Base-by-base conservation (phyloP, 1,140 invertebrate genomes). In the Globodera ellingtonae region DNA sequence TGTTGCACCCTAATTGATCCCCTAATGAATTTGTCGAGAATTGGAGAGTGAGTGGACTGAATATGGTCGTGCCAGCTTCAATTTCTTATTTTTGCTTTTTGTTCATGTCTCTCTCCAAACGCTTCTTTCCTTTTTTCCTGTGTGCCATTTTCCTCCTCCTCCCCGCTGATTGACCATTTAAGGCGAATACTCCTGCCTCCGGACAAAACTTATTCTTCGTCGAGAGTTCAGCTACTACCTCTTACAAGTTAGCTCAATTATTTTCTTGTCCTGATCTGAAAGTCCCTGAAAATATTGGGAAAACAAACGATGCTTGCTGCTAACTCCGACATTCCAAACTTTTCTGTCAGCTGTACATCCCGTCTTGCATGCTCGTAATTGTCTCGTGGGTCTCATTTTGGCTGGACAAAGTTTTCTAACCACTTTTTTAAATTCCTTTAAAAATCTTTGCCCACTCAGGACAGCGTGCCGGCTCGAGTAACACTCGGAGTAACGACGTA, bases 221-320 rank as follows among this genome's bases (percentile, higher is more conserved):
- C 92, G 95, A 88, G 95, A 97, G 91, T 98, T 97, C 93, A 95
- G 94, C 91, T 97, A 97, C 93, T 97, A 97, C 92, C 92, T 97
- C 84, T 96, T 97, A 89, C 95, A 97, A 75, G 83, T 86, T 67
- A 59, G 77, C 82, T 13, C 79, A n/a, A 8, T 13, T 35, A 21
- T 48, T 44, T 24, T 81, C 15, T 35, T n/a, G 52, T 44, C 56
- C 46, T 10, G 6, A 35, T 46, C 15, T 81, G 44, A 35, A 35
- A 2, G 35, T 24, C 24, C 24, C 24, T 24, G 24, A 24, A 24
- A 24, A 24, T 24, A 35, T 35, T 35, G 35, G 35, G 35, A 35
- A 2, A 35, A 35, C 35, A 2, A 35, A 35, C 35, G 35, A 35
- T 35, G 35, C 35, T 35, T 24, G 24, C n/a, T 0, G 35, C 35